Evolutionary conservation across 2,888 invertebrate species (phyloP), one percentile per base, ranked within the genome.

Genomic region (Tetheella fluctuosa): DNA sequence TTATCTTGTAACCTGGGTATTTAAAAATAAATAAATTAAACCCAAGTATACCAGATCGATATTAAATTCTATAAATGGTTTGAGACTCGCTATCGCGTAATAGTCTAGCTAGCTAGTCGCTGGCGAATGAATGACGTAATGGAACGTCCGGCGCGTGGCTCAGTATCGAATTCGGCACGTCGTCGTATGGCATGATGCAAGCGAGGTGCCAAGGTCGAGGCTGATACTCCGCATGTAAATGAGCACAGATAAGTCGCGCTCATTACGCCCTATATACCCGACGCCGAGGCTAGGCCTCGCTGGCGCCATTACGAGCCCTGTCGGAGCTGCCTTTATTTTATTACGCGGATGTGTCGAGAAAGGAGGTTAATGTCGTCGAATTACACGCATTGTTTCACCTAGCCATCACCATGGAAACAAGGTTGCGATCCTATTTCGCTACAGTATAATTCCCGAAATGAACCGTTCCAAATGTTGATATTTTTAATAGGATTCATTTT

Each of bases 211-310:
- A 91, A 91, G 91, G 92, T 90, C 91, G 90, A 81, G 84, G 81
- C 81, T 79, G 83, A 85, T 83, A 86, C 86, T 85, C 75, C 78
- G 86, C 85, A 91, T 91, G 91, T 84, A 91, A 93, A 92, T 91
- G 87, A 87, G 85, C 81, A 71, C 73, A 89, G 89, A 91, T 91
- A 91, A 89, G 88, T 87, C 85, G 82, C 82, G 82, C 85, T 91
- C 89, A 90, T 91, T 90, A 91, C 88, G 81, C 59, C 55, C 63
- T 52, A 64, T 74, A 83, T 85, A 85, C 83, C 83, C 85, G 80
- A 76, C 80, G 74, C 74, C 80, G 81, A 76, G 79, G 83, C 82
- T 80, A 76, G 79, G 83, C 82, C 83, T 83, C 79, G 76, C 72
- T 74, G 79, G 77, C 71, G 80, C 82, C 85, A 86, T 90, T 87